Conservation (phyloP, 2,888 invertebrate genomes). For the Drepana falcataria region DNA sequence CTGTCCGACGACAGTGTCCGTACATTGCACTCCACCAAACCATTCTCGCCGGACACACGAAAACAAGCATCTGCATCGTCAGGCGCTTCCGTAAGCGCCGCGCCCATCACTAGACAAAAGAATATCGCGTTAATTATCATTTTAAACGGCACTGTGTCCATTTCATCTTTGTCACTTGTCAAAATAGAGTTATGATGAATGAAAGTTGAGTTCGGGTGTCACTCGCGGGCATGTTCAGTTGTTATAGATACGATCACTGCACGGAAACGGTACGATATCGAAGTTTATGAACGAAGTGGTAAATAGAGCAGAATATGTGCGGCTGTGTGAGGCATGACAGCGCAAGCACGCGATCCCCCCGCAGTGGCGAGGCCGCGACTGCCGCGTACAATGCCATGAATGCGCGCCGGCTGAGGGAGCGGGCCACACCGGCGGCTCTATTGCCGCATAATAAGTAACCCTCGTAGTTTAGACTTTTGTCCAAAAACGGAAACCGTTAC, state of each 20-base stretch:
- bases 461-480: constrained; percentile 62
- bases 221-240: constrained; percentile 60
- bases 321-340: constrained; percentile 26
- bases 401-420: constrained; percentile 48
- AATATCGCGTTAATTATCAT: constrained; percentile 74
- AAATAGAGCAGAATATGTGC: constrained; percentile 44
- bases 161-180: constrained; percentile 71
- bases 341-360: constrained; percentile 59
- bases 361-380: constrained; percentile 69
- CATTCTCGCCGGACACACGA: constrained; percentile 61
- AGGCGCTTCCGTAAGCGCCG: constrained; percentile 74
- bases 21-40: constrained; percentile 80
- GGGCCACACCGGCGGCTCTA: constrained; percentile 56
- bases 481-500: constrained; percentile 69
- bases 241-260: constrained; percentile 43
- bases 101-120: constrained; percentile 77
- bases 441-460: constrained; percentile 70
- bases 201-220: constrained; percentile 45
- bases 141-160: constrained; percentile 73
- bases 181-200: constrained; percentile 51
- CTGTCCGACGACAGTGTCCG: constrained; percentile 84
- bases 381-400: constrained; percentile 71
- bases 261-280: constrained; percentile 52
- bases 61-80: constrained; percentile 66
- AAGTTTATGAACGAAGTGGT: constrained; percentile 45